phyloP scores from a whole-genome alignment of 2,888 invertebrate genomes.

The Euclidia mi region DNA sequence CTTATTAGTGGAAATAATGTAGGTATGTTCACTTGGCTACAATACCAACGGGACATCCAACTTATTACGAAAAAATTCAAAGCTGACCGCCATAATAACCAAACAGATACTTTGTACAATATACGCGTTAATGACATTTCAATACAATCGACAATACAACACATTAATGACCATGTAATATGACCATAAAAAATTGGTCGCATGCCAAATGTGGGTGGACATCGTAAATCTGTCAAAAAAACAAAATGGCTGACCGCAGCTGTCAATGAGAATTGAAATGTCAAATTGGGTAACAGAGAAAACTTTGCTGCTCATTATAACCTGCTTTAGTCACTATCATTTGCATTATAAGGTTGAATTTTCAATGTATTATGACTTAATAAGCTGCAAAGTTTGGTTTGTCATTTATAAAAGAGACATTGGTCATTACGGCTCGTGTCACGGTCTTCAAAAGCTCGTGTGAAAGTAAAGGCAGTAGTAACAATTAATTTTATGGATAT shows the following conservation, averaged over 20 bases:
- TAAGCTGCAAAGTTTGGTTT: constrained; percentile 15
- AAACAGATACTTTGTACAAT: constrained; percentile 9
- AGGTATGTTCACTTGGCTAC: too few relatives aligned
- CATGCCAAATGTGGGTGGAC: constrained; percentile 75
- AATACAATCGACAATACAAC: constrained; percentile 59
- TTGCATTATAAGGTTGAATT: constrained; percentile 37
- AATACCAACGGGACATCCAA: too few relatives aligned
- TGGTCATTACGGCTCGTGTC: constrained; percentile 75
- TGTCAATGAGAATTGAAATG: constrained; percentile 84
- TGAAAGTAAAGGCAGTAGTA: constrained; percentile 75
- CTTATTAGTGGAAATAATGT: too few relatives aligned
- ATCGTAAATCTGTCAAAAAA: constrained; percentile 70
- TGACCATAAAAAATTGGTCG: constrained; percentile 59
- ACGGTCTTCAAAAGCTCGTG: constrained; percentile 75
- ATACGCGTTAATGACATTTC: constrained; percentile 36
- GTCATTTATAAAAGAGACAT: constrained; percentile 66
- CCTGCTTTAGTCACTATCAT: constrained; percentile 10
- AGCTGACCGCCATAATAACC: constrained; percentile 21
- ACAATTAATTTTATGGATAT: constrained; percentile 86
- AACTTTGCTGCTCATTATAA: constrained; percentile 10
- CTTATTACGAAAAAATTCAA: constrained; percentile 23
- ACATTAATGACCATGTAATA: constrained; percentile 72
- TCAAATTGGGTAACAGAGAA: constrained; percentile 61
- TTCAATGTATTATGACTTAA: constrained; percentile 18
- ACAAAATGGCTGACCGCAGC: constrained; percentile 82